Percentiles rank a stretch among this genome's conserved stretches.
These are phyloP conservation scores for Heliconius eleuchia DNA, from an alignment of 1,140 invertebrate genomes.

Conservation along the genomic window DNA sequence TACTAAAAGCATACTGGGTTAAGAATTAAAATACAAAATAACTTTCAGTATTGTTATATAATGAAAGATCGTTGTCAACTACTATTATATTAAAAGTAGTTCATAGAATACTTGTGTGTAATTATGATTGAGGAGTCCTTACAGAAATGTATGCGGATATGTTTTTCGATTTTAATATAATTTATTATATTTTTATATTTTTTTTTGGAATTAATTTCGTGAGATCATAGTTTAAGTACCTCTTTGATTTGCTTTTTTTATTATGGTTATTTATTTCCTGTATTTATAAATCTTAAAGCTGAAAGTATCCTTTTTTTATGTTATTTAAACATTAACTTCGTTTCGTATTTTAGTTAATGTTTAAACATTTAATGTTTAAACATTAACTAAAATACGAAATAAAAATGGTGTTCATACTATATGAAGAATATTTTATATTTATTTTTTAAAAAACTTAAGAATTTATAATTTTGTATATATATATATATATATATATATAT, in stretches of 20 bases:
- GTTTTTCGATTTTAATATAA: background rate
- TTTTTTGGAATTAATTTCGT: background rate
- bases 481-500: too few species aligned
- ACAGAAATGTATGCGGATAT: background rate
- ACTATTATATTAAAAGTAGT: background rate
- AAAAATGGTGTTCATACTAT: background rate
- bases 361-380: background rate
- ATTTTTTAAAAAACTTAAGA: too few species aligned
- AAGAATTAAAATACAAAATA: background rate
- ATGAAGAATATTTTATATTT: background rate
- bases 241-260: background rate
- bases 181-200: background rate
- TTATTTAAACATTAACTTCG: background rate
- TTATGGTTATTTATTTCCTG: background rate
- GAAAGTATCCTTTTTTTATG: background rate
- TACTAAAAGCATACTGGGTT: background rate
- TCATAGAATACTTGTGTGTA: background rate
- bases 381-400: background rate
- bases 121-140: background rate
- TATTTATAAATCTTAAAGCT: background rate
- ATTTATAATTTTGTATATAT: too few species aligned
- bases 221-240: background rate
- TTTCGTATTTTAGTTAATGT: too few species aligned
- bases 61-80: background rate
- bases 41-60: background rate